These are phyloP conservation scores for Cebus imitator DNA, from an alignment of 2,113 vertebrate species.

Conservation along the genomic window DNA sequence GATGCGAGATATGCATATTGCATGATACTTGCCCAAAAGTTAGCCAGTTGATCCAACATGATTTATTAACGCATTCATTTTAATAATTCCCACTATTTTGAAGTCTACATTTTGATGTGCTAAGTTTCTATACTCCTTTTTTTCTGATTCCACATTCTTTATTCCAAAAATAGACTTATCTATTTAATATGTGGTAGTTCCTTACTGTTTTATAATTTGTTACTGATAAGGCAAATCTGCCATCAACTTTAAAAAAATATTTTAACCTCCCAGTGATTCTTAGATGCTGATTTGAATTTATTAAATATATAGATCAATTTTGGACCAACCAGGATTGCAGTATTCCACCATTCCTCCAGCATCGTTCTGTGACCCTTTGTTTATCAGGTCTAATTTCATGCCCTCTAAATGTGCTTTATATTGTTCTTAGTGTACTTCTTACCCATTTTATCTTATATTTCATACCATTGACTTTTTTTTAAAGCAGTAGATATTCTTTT, in stretches of 20 bases:
- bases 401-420: background rate
- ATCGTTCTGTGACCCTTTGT: background rate
- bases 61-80: background rate
- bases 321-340: background rate
- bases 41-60: background rate
- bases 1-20: background rate
- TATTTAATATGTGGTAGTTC: background rate
- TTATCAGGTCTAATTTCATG: background rate
- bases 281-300: background rate
- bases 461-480: background rate
- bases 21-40: background rate
- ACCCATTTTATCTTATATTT: background rate
- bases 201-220: background rate
- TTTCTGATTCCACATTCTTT: background rate
- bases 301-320: background rate
- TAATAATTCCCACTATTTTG: background rate
- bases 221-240: background rate
- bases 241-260: background rate
- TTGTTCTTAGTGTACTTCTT: background rate
- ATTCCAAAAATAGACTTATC: background rate
- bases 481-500: background rate
- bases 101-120: background rate
- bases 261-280: background rate
- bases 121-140: background rate
- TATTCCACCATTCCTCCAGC: background rate